Conservation (phyloP, 2,113 vertebrate species). For the Geococcyx californianus region DNA sequence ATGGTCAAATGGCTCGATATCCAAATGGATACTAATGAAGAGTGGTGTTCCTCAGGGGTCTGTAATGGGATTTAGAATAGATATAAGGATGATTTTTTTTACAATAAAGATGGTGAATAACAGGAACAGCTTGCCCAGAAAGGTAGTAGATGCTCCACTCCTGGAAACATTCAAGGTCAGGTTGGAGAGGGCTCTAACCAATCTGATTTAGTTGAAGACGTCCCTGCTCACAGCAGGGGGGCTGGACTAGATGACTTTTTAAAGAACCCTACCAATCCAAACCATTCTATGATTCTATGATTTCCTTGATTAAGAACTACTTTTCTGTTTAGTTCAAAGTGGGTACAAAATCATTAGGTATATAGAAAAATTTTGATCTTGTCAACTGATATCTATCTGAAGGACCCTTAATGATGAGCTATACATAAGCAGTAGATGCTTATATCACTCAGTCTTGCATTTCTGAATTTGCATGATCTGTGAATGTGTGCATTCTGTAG, state of each 20-base stretch:
- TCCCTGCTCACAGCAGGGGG: too few relatives aligned
- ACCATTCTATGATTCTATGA: too few relatives aligned
- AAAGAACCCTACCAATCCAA: too few relatives aligned
- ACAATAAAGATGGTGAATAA: neutral
- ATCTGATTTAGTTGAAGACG: neutral
- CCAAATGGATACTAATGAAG: too few relatives aligned
- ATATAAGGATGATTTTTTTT: neutral
- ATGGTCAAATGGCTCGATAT: too few relatives aligned
- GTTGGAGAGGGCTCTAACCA: neutral
- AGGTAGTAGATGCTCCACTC: too few relatives aligned
- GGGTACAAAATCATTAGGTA: neutral
- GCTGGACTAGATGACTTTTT: too few relatives aligned
- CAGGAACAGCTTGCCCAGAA: neutral
- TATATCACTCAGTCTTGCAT: neutral
- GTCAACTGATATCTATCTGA: neutral
- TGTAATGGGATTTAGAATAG: neutral
- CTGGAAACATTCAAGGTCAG: too few relatives aligned
- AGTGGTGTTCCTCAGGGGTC: too few relatives aligned
- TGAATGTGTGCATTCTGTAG: neutral
- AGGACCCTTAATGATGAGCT: neutral
- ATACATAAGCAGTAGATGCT: neutral
- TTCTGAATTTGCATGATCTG: neutral
- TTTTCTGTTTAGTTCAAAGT: neutral
- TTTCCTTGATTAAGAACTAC: neutral
- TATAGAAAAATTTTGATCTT: neutral